A percentile compares a stretch with the other conserved stretches of the same genome.
Evolutionary conservation across 2,888 invertebrate species (phyloP).

Genomic region (Tinea pellionella): DNA sequence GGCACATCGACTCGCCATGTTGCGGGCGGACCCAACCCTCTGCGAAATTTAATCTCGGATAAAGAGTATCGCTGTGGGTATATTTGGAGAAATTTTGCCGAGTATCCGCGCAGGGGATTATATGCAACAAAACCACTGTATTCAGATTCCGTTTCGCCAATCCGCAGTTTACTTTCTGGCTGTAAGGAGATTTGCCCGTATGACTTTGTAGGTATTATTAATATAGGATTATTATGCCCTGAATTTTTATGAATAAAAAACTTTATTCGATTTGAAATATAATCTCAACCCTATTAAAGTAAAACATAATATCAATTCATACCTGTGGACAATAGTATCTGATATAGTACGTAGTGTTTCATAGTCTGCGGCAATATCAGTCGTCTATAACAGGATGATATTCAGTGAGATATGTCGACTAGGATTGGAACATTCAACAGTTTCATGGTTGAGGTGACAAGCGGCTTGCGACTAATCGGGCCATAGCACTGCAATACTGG

Average conservation of each 20-base stretch:
- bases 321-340: neutral
- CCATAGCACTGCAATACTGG: conserved; percentile 7
- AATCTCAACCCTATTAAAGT: no score
- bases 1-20: conserved; percentile 11
- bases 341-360: neutral
- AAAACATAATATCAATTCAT: neutral
- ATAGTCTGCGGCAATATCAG: neutral
- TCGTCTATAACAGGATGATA: conserved; percentile 10
- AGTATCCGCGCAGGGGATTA: conserved; percentile 14
- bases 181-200: conserved; percentile 1
- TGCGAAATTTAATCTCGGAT: conserved; percentile 15
- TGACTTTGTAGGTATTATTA: neutral
- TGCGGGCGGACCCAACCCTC: conserved; percentile 12
- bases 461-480: conserved; percentile 13
- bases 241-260: neutral
- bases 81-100: conserved; percentile 13
- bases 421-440: conserved; percentile 8
- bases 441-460: conserved; percentile 13
- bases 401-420: conserved; percentile 10
- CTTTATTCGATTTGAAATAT: no score
- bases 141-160: conserved; percentile 12
- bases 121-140: conserved; percentile 12
- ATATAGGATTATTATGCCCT: neutral
- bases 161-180: conserved; percentile 7
- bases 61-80: conserved; percentile 14